Base-by-base conservation (phyloP, 2,113 vertebrate species). In the Oxygymnocypris stewartii region DNA sequence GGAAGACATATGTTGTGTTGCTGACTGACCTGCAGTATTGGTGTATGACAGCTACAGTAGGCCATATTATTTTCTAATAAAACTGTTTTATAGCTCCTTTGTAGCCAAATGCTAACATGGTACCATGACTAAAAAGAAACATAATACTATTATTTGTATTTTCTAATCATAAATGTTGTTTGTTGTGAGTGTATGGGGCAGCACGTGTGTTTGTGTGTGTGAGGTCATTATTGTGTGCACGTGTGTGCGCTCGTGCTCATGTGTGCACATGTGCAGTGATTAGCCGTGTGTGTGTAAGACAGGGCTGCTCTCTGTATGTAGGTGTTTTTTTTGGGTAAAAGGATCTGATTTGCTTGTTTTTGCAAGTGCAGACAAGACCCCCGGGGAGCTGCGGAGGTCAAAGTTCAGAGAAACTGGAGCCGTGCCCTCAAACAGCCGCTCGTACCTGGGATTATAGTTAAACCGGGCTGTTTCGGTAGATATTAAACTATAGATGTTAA, bases 301-400 rank as follows among this genome's bases (percentile, higher is more conserved):
- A 51, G 65, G 85, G 84, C 80, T 37, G 71, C 40, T 77, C 67
- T 84, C 78, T 49, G 54, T 86, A 88, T 44, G 74, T n/a, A 86
- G 88, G 87, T 87, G 76, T 93, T 89, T 90, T 89, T 88, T 92
- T 85, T 84, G 82, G 87, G 92, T 94, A 92, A 93, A 93, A 82
- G 71, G 88, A 94, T 85, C 87, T 88, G 84, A 89, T 88, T 88
- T 92, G 92, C 89, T 93, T 94, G 90, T 94, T 95, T 94, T 93
- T 91, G 13, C 92, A 93, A 90, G 89, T 89, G 89, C 79, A 63
- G 90, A 93, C 88, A 89, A 88, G 90, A 83, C 90, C 85, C 91
- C 92, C 57, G 77, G 86, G 51, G 92, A 31, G 85, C 85, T 28
- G 1, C 20, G 25, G 61, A 88, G 88, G 89, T 92, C 88, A 83